Evolutionary conservation across 2,888 invertebrate species (phyloP).

Genomic region (Linnaemya vulpina): DNA sequence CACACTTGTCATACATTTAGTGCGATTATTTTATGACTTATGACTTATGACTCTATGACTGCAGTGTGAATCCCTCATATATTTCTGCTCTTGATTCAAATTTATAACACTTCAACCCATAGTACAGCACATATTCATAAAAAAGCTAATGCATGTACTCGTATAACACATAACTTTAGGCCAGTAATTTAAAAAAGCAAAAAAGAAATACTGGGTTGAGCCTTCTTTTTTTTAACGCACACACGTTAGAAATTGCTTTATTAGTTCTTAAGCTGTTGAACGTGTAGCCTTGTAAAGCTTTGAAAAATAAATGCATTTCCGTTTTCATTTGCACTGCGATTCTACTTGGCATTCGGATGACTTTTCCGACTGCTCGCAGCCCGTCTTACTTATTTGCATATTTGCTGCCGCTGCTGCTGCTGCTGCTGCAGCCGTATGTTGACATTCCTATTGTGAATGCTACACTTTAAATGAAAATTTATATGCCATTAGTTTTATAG

Average conservation of each 20-base stretch:
- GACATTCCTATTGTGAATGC: conserved; percentile 68
- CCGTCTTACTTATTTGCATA: background rate
- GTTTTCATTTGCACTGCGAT: conserved; percentile 63
- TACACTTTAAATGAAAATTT: conserved; percentile 71
- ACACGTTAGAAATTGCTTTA: conserved; percentile 66
- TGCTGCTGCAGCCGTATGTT: conserved; percentile 50
- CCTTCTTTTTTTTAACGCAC: too few species aligned
- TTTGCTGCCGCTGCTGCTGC: background rate
- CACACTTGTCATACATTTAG: too few species aligned
- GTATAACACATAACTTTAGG: too few species aligned
- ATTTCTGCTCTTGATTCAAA: too few species aligned
- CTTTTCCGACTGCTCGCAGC: conserved; percentile 6
- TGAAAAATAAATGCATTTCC: conserved; percentile 74
- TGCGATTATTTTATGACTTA: too few species aligned
- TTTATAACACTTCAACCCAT: background rate
- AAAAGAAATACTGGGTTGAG: conserved; percentile 27
- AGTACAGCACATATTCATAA: conserved; percentile 14
- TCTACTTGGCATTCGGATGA: conserved; percentile 24
- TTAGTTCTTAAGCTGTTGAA: conserved; percentile 50
- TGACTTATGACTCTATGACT: too few species aligned
- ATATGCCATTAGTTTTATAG: conserved; percentile 72
- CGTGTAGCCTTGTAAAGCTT: conserved; percentile 44
- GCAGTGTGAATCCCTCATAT: too few species aligned
- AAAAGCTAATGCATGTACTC: background rate
- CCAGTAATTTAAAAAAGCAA: background rate